phyloP scores from a whole-genome alignment of 2,113 vertebrate genomes.

The Rhabdomys dilectus region DNA sequence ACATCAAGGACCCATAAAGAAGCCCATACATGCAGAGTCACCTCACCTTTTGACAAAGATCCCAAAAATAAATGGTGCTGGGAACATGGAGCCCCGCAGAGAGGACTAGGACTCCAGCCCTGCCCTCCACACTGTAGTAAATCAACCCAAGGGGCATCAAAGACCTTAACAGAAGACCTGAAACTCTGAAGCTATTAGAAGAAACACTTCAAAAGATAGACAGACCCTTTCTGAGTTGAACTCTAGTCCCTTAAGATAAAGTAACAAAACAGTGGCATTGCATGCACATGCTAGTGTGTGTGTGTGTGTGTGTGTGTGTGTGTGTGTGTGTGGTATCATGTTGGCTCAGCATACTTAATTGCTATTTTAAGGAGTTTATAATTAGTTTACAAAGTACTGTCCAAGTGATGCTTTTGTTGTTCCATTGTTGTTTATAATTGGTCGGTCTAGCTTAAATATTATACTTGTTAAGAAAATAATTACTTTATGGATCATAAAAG shows the following conservation, averaged over 20 bases:
- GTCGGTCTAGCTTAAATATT: slow-evolving; percentile 47
- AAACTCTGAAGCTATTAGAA: neutral
- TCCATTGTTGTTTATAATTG: slow-evolving; percentile 45
- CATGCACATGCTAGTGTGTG: neutral
- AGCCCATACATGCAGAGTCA: neutral
- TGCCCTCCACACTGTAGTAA: neutral
- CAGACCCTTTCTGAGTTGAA: neutral
- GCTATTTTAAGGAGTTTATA: slow-evolving; percentile 13
- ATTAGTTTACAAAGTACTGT: slow-evolving; percentile 30
- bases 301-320: neutral
- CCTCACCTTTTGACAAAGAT: neutral
- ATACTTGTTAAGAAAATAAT: slow-evolving; percentile 63
- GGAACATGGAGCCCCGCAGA: neutral
- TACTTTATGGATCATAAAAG: slow-evolving; percentile 24
- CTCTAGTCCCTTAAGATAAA: neutral
- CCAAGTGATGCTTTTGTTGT: slow-evolving; percentile 15
- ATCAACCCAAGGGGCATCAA: neutral
- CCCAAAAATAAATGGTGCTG: neutral
- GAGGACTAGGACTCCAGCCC: neutral
- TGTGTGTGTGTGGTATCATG: neutral
- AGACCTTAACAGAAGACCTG: neutral
- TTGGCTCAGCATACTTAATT: neutral
- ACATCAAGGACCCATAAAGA: neutral
- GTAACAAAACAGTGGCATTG: neutral
- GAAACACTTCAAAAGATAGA: neutral